A percentile compares a stretch with the other conserved stretches of the same genome.
These are phyloP conservation scores for Chrysolina haemoptera DNA, from an alignment of 2,888 invertebrate species.

Conservation along the genomic window DNA sequence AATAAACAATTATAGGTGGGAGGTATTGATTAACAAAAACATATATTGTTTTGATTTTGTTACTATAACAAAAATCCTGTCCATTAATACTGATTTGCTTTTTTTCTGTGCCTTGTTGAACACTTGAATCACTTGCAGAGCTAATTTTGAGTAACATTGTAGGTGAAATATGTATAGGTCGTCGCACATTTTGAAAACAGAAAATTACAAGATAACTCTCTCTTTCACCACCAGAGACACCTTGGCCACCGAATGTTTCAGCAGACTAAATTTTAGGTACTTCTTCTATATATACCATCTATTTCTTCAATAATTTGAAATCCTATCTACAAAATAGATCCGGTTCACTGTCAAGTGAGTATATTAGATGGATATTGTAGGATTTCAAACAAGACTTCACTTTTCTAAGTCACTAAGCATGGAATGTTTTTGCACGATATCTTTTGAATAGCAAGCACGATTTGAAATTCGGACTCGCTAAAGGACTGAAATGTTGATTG, in stretches of 20 bases:
- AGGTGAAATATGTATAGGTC: constrained; percentile 19
- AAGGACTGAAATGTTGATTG: not conserved
- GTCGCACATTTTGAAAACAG: constrained; percentile 55
- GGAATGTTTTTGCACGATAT: constrained; percentile 25
- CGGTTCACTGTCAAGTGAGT: constrained; percentile 14
- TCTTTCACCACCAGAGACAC: constrained; percentile 65
- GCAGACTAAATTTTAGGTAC: constrained; percentile 50
- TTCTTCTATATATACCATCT: constrained; percentile 35
- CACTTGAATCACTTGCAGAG: not conserved
- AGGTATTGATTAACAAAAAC: not conserved
- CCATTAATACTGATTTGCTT: not conserved
- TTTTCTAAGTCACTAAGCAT: constrained; percentile 9
- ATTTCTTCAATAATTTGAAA: constrained; percentile 24
- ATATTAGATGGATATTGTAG: not conserved
- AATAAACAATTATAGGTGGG: too few relatives aligned
- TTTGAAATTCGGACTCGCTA: not conserved
- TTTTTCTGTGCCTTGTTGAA: constrained; percentile 8
- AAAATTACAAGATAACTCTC: constrained; percentile 44
- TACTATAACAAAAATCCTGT: not conserved
- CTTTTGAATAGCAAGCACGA: not conserved
- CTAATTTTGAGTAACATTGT: constrained; percentile 1
- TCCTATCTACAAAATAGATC: constrained; percentile 4
- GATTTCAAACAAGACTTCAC: constrained; percentile 23
- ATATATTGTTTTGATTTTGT: not conserved
- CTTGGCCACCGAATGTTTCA: constrained; percentile 67